Percentiles rank a stretch among this genome's conserved stretches.
phyloP scores from a whole-genome alignment of 2,797 vertebrate genomes.

The Chrysocyon brachyurus region DNA sequence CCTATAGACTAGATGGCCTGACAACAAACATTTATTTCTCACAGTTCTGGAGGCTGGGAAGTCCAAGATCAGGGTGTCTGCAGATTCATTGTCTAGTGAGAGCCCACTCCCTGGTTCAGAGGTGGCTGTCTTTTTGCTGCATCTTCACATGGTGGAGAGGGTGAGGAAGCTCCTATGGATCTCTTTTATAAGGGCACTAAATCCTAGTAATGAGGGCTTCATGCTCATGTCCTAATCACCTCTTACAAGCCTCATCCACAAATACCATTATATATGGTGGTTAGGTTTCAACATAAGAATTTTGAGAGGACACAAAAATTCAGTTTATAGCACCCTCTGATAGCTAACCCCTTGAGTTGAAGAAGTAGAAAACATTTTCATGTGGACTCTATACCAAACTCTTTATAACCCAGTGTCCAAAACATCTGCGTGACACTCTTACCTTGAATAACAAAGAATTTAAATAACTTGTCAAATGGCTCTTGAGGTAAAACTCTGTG shows the following conservation, averaged over 20 bases:
- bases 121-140: not conserved
- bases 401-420: not conserved
- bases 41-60: not conserved
- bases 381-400: not conserved
- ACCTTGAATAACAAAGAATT: conserved; percentile 1
- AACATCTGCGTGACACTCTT: not conserved
- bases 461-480: not conserved
- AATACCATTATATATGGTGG: not conserved
- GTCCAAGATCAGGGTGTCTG: not conserved
- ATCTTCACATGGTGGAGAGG: not conserved
- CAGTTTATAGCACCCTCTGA: not conserved
- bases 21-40: conserved; percentile 15
- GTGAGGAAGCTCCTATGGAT: not conserved
- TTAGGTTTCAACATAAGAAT: not conserved
- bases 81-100: not conserved
- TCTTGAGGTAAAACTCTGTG: not conserved
- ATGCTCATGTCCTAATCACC: not conserved
- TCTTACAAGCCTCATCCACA: not conserved
- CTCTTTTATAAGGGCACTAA: not conserved
- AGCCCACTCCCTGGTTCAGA: not conserved
- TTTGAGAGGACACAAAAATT: not conserved
- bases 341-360: not conserved
- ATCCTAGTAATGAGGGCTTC: not conserved
- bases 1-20: not conserved
- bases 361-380: conserved; percentile 50